A percentile compares a stretch with the other conserved stretches of the same genome.
These are phyloP conservation scores for Gymnocypris eckloni DNA, from an alignment of 2,797 vertebrate genomes.

Conservation along the genomic window DNA sequence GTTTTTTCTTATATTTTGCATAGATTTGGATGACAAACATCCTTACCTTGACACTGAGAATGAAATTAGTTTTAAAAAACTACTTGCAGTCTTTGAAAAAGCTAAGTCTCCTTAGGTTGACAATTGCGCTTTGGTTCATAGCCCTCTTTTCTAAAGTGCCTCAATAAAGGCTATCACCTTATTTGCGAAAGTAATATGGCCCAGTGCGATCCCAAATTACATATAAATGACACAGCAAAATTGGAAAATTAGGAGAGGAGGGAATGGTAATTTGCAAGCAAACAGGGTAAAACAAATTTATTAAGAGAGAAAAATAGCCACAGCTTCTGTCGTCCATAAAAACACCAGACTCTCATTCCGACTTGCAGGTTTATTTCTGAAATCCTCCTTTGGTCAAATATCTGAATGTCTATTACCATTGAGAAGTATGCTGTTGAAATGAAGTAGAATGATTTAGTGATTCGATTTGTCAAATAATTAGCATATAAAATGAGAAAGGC, in stretches of 20 bases:
- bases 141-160: constrained; percentile 70
- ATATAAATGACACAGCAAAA: constrained; percentile 84
- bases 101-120: constrained; percentile 65
- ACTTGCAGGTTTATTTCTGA: constrained; percentile 30
- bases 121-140: constrained; percentile 75
- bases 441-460: neutral
- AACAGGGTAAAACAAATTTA: constrained; percentile 85
- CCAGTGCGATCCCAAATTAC: constrained; percentile 81
- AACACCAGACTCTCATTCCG: constrained; percentile 63
- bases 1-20: constrained; percentile 61
- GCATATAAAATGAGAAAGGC: neutral
- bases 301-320: constrained; percentile 75
- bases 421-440: neutral
- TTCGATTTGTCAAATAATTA: neutral
- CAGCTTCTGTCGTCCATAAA: constrained; percentile 66
- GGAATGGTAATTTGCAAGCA: constrained; percentile 82
- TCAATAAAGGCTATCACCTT: constrained; percentile 80
- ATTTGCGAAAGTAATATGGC: constrained; percentile 80
- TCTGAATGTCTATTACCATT: neutral
- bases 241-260: constrained; percentile 85
- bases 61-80: constrained; percentile 65
- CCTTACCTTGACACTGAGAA: constrained; percentile 72
- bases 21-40: constrained; percentile 59
- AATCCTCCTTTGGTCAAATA: neutral
- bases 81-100: constrained; percentile 61